Conservation (phyloP, 2,113 vertebrate species). For the Mastomys coucha region DNA sequence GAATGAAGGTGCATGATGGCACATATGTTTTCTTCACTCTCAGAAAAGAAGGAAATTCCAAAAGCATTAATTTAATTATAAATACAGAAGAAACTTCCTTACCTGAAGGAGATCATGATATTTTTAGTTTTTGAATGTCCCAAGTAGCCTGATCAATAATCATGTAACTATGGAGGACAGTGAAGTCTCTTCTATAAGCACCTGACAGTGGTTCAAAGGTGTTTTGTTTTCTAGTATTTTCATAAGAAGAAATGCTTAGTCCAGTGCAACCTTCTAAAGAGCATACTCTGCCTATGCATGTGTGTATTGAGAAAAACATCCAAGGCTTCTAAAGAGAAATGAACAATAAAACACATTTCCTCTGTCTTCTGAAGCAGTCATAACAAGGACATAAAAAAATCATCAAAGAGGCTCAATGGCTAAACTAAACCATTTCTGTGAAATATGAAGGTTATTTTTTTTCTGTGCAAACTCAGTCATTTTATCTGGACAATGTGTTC, state of each 20-base stretch:
- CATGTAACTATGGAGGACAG: neutral
- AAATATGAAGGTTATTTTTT: neutral
- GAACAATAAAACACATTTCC: neutral
- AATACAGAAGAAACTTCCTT: neutral
- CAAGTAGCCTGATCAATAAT: neutral
- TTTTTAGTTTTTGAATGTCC: neutral
- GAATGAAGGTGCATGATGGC: neutral
- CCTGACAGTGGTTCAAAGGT: neutral
- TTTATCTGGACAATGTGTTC: slow-evolving; percentile 27
- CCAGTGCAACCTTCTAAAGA: neutral
- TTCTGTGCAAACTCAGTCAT: neutral
- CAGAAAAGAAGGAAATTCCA: neutral
- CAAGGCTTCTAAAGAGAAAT: neutral
- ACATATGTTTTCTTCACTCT: neutral
- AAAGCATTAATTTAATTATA: neutral
- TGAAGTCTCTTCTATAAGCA: neutral
- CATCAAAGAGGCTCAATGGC: neutral
- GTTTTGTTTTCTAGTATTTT: slow-evolving; percentile 22
- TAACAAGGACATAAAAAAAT: neutral
- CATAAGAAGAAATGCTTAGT: neutral
- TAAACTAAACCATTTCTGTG: neutral
- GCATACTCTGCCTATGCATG: neutral
- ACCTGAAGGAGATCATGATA: neutral
- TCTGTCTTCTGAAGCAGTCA: neutral
- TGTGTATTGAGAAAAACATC: neutral